Percentiles rank a stretch among this genome's conserved stretches.
These are phyloP conservation scores for Parnassius glacialis DNA, from an alignment of 2,888 invertebrate genomes.

Conservation along the genomic window DNA sequence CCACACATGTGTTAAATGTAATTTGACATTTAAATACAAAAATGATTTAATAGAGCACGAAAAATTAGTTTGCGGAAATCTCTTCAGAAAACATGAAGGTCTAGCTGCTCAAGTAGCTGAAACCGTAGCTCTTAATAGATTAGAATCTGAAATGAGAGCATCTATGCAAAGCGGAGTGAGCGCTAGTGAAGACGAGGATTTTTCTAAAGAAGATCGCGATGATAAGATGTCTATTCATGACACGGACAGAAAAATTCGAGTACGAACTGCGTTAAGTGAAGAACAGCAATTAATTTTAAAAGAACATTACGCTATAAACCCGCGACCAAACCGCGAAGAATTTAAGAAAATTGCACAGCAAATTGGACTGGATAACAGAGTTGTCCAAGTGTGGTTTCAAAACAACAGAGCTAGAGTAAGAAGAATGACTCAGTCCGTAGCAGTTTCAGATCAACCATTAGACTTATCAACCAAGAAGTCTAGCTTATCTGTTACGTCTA, in stretches of 20 bases:
- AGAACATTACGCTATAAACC: constrained; percentile 93
- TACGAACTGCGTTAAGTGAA: constrained; percentile 96
- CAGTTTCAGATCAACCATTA: constrained; percentile 88
- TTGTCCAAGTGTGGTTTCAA: constrained; percentile 98
- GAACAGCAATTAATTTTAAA: constrained; percentile 95
- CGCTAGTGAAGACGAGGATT: constrained; percentile 84
- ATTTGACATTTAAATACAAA: constrained; percentile 79
- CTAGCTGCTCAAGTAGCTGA: constrained; percentile 89
- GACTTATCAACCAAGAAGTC: constrained; percentile 94
- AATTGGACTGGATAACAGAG: constrained; percentile 87
- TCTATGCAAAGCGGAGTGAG: constrained; percentile 76
- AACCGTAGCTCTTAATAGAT: constrained; percentile 79
- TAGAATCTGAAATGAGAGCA: constrained; percentile 74
- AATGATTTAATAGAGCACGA: constrained; percentile 87
- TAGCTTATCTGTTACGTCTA: constrained; percentile 75
- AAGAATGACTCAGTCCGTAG: constrained; percentile 77
- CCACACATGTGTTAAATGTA: constrained; percentile 81
- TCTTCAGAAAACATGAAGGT: constrained; percentile 85
- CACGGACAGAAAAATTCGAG: constrained; percentile 90
- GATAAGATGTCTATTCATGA: constrained; percentile 81
- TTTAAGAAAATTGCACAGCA: constrained; percentile 92
- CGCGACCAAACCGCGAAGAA: constrained; percentile 96
- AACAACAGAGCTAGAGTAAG: constrained; percentile 95
- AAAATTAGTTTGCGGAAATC: constrained; percentile 81
- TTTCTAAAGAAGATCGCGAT: constrained; percentile 71